A percentile compares a stretch with the other conserved stretches of the same genome.
Evolutionary conservation across 2,113 vertebrate genomes (phyloP).

Genomic region (Chunga burmeisteri): DNA sequence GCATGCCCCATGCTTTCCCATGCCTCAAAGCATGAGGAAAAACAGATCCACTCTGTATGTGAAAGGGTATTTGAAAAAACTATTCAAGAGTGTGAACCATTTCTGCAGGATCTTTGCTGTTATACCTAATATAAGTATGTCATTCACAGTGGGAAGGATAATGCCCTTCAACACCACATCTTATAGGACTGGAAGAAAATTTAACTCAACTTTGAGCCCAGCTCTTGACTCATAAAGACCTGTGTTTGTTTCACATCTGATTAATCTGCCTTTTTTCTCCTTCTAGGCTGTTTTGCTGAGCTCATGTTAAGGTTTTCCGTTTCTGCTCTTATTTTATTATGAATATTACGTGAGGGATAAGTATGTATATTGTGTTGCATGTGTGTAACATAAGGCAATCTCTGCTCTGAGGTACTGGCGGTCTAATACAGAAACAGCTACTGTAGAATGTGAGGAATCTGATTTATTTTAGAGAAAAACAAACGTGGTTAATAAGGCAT

Average conservation of each 20-base stretch:
- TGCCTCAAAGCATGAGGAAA: slow-evolving; percentile 32
- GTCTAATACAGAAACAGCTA: neutral
- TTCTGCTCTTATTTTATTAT: neutral
- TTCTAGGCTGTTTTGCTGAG: neutral
- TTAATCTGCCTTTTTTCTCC: neutral
- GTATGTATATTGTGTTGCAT: neutral
- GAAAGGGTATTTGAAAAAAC: neutral
- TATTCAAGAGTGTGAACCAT: neutral
- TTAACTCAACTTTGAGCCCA: neutral
- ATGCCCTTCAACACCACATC: neutral
- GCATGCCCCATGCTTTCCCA: slow-evolving; percentile 5
- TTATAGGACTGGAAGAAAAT: neutral
- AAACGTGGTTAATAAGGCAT: slow-evolving; percentile 28
- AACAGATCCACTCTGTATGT: neutral
- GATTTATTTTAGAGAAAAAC: neutral
- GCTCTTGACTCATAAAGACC: neutral
- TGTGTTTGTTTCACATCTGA: neutral
- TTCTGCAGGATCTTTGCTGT: neutral
- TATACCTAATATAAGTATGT: neutral
- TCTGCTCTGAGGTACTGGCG: neutral
- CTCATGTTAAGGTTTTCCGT: neutral
- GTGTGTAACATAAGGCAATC: neutral
- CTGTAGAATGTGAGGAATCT: neutral
- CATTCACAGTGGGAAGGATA: neutral
- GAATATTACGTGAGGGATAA: neutral